Evolutionary conservation across 1,140 invertebrate species (phyloP).

Genomic region (Drosophila arawakana): DNA sequence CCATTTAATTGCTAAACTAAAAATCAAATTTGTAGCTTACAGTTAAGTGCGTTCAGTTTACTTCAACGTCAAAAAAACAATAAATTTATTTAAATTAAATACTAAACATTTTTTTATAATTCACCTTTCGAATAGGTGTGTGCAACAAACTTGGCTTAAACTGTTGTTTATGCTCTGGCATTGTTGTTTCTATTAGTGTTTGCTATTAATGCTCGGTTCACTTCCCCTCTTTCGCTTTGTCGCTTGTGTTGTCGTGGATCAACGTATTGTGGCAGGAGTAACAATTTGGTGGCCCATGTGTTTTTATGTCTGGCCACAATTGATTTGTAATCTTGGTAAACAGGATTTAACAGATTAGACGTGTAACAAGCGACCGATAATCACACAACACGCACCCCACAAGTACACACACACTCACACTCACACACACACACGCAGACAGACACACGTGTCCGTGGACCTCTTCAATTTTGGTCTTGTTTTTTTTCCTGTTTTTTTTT

Average conservation of each 20-base stretch:
- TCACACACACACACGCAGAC: constrained; percentile 14
- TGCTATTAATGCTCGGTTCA: neutral
- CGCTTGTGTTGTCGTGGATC: neutral
- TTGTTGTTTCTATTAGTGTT: neutral
- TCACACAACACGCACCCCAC: constrained; percentile 57
- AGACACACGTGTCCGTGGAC: constrained; percentile 54
- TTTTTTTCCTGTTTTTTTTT: constrained; percentile 34
- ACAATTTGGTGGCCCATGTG: constrained; percentile 54
- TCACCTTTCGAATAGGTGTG: constrained; percentile 9
- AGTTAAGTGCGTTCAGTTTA: too few species aligned
- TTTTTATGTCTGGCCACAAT: constrained; percentile 81
- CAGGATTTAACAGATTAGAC: constrained; percentile 82
- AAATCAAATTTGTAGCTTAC: too few species aligned
- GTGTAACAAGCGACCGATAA: constrained; percentile 80
- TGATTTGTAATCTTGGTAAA: constrained; percentile 82
- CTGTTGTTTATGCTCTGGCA: constrained; percentile 11
- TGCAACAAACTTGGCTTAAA: constrained; percentile 26
- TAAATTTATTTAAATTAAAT: too few species aligned
- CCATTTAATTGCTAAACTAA: too few species aligned
- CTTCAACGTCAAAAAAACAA: too few species aligned
- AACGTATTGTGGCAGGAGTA: constrained; percentile 1
- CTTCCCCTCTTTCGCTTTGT: neutral
- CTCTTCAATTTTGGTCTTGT: constrained; percentile 50
- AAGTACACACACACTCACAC: constrained; percentile 1
- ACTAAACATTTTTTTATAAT: too few species aligned